phyloP scores from a whole-genome alignment of 2,113 vertebrate species.

The Sander vitreus region DNA sequence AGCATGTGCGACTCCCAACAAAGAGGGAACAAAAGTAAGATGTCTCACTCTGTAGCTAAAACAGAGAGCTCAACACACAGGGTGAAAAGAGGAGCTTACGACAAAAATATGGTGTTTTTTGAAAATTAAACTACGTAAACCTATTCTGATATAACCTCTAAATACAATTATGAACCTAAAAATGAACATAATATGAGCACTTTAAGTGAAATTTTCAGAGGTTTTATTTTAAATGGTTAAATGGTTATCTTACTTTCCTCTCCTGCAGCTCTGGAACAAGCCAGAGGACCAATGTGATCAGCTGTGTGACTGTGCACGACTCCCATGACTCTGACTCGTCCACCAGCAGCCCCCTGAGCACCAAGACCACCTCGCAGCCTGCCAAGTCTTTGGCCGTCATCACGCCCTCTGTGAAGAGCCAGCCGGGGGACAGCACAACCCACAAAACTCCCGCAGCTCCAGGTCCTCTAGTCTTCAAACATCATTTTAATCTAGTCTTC shows the following conservation, averaged over 20 bases:
- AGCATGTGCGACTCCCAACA: too few species aligned
- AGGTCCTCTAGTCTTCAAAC: conserved; percentile 65
- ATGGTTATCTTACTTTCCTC: not conserved
- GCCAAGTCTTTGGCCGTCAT: conserved; percentile 90
- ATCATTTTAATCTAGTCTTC: not conserved
- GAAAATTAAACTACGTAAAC: too few species aligned
- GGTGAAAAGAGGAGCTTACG: too few species aligned
- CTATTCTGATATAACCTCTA: too few species aligned
- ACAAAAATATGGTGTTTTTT: too few species aligned
- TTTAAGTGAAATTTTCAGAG: not conserved
- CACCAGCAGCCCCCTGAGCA: conserved; percentile 90
- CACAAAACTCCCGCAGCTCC: conserved; percentile 81
- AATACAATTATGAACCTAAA: too few species aligned
- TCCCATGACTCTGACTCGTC: conserved; percentile 98
- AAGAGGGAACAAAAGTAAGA: too few species aligned
- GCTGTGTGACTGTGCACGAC: conserved; percentile 97
- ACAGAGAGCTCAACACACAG: too few species aligned
- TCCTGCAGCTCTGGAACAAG: conserved; percentile 87
- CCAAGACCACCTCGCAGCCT: conserved; percentile 84
- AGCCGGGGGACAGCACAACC: conserved; percentile 87
- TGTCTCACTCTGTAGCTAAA: too few species aligned
- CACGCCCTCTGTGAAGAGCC: conserved; percentile 90
- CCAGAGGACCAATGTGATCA: conserved; percentile 96
- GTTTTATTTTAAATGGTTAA: not conserved
- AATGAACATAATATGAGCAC: too few species aligned